Evolutionary conservation across 2,888 invertebrate species (phyloP).

Genomic region (Crepidodera aurea): DNA sequence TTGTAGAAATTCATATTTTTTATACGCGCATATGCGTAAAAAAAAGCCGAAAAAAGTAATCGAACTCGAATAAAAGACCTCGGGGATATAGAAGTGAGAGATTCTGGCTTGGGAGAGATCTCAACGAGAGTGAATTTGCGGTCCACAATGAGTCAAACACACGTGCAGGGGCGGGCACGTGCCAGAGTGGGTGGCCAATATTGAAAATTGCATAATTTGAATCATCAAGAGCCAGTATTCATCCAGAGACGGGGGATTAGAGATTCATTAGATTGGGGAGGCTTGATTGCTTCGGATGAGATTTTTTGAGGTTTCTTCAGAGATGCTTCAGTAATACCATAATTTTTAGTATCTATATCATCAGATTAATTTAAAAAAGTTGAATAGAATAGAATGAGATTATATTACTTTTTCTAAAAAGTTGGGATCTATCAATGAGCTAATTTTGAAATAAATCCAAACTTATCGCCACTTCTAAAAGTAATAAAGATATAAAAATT

Average conservation of each 20-base stretch:
- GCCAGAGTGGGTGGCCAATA: conserved; percentile 64
- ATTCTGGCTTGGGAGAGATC: conserved; percentile 10
- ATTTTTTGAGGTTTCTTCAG: conserved; percentile 5
- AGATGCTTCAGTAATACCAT: too few relatives aligned
- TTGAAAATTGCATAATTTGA: conserved; percentile 65
- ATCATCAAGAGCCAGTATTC: conserved; percentile 59
- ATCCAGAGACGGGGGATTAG: conserved; percentile 54
- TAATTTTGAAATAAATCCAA: too few relatives aligned
- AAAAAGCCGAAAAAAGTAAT: neutral
- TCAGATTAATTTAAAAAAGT: too few relatives aligned
- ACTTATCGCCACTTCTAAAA: too few relatives aligned
- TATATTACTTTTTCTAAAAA: too few relatives aligned
- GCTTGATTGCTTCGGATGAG: neutral
- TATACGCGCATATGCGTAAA: neutral
- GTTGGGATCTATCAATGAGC: too few relatives aligned
- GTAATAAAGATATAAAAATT: too few relatives aligned
- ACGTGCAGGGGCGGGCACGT: conserved; percentile 64
- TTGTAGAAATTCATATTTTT: neutral
- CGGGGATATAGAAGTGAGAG: neutral
- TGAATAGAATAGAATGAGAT: too few relatives aligned
- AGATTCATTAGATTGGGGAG: conserved; percentile 54
- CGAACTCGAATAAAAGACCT: conserved; percentile 3
- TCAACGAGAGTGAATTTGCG: conserved; percentile 59
- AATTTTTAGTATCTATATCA: too few relatives aligned
- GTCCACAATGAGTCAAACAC: conserved; percentile 63